phyloP scores from a whole-genome alignment of 2,797 vertebrate species.

The Sebastolobus altivelis region DNA sequence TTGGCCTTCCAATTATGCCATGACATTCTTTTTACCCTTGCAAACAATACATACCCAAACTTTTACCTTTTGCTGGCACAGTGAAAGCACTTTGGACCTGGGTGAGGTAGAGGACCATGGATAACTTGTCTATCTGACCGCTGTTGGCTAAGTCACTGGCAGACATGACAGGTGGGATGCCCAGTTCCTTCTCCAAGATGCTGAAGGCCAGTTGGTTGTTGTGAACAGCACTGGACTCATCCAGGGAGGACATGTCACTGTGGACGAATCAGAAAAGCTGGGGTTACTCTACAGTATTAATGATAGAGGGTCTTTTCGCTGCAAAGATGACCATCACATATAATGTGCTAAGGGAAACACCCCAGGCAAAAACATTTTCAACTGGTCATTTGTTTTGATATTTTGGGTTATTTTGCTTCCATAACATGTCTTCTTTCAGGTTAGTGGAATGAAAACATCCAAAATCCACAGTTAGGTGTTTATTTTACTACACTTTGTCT shows the following conservation, averaged over 20 bases:
- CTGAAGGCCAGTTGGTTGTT: conserved; percentile 88
- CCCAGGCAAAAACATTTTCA: not conserved
- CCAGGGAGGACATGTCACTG: conserved; percentile 87
- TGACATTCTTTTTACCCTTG: not conserved
- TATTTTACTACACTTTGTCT: too few species aligned
- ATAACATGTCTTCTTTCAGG: too few species aligned
- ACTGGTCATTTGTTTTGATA: too few species aligned
- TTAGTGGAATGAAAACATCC: too few species aligned
- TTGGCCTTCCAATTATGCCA: not conserved
- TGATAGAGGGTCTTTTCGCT: not conserved
- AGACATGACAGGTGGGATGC: conserved; percentile 90
- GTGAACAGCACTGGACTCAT: conserved; percentile 71
- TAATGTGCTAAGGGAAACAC: not conserved
- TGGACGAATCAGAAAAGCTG: conserved; percentile 8
- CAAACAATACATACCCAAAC: not conserved
- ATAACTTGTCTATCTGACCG: conserved; percentile 86
- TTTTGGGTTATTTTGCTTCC: too few species aligned
- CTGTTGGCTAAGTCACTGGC: conserved; percentile 85
- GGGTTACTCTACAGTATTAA: not conserved
- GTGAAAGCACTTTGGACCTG: conserved; percentile 89
- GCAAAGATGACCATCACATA: not conserved
- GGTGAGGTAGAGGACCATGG: conserved; percentile 94
- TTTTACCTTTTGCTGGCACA: conserved; percentile 76
- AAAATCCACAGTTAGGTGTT: too few species aligned
- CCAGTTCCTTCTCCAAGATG: conserved; percentile 89